Conservation (phyloP, 2,888 invertebrate species). For the Ennomos fuscantarius region DNA sequence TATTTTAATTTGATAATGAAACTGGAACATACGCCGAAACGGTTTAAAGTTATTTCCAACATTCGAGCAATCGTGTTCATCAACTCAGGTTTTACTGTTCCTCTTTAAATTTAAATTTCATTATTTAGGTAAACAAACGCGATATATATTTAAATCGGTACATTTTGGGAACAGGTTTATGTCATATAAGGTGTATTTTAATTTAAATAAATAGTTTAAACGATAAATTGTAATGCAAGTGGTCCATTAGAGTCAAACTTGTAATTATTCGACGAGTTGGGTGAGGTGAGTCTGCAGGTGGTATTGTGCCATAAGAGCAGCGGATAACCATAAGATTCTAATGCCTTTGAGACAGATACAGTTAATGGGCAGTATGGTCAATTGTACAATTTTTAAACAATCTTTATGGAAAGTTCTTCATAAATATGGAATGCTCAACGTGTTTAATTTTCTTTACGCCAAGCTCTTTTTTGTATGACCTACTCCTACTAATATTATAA, state of each 20-base stretch:
- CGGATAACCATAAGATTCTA: slow-evolving; percentile 51
- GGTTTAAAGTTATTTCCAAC: slow-evolving; percentile 14
- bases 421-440: no score
- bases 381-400: no score
- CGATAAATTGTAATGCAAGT: slow-evolving; percentile 66
- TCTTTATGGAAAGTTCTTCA: no score
- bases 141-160: slow-evolving; percentile 59
- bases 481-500: no score
- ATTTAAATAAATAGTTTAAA: slow-evolving; percentile 64
- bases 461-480: no score
- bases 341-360: slow-evolving; percentile 36
- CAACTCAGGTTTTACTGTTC: slow-evolving; percentile 41
- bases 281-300: slow-evolving; percentile 63
- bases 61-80: slow-evolving; percentile 31
- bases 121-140: slow-evolving; percentile 65
- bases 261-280: slow-evolving; percentile 64
- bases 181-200: slow-evolving; percentile 50
- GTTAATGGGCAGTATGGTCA: slow-evolving; percentile 14
- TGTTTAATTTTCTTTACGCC: no score
- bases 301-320: slow-evolving; percentile 51
- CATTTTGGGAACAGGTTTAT: slow-evolving; percentile 49
- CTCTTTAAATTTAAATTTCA: slow-evolving; percentile 57
- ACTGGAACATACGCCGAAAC: slow-evolving; percentile 13
- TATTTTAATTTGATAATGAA: slow-evolving; percentile 23
- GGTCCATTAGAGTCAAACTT: slow-evolving; percentile 65